These are phyloP conservation scores for Lytechinus variegatus DNA, from an alignment of 35 echinoderm and acorn worm species.

Conservation along the genomic window DNA sequence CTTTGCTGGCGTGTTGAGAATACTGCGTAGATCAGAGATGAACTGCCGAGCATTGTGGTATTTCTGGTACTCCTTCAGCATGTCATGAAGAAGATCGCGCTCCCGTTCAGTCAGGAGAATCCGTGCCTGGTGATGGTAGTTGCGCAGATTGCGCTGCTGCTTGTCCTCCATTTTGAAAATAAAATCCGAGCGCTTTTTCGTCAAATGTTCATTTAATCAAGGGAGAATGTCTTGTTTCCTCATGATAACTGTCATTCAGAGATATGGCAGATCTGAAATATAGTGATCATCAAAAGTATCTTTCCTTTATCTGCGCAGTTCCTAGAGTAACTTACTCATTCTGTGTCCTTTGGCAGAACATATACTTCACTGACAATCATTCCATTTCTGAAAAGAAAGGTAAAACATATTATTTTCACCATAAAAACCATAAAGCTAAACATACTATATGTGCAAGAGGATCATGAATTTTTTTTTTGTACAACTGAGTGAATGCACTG, in stretches of 20 bases:
- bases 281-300: background rate
- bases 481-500: too few relatives aligned
- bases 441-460: too few relatives aligned
- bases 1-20: constrained; percentile 87
- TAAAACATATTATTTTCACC: background rate
- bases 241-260: background rate
- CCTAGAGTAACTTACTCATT: background rate
- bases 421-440: too few relatives aligned
- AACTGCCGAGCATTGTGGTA: constrained; percentile 53
- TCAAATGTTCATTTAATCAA: background rate
- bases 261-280: background rate
- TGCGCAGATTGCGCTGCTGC: constrained; percentile 73
- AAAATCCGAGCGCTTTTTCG: background rate
- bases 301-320: background rate
- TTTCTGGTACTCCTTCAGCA: constrained; percentile 90
- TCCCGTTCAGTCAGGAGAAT: constrained; percentile 78
- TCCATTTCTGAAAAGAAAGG: background rate
- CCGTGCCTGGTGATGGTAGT: constrained; percentile 76
- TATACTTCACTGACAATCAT: background rate
- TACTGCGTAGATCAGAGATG: constrained; percentile 46
- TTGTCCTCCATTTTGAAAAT: constrained; percentile 57
- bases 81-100: constrained; percentile 85
- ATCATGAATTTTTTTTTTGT: too few relatives aligned
- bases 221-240: background rate
- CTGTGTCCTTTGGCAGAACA: background rate